Evolutionary conservation across 2,797 vertebrate genomes (phyloP), one percentile per base, ranked within the genome.

Genomic region (Propithecus deckenii): DNA sequence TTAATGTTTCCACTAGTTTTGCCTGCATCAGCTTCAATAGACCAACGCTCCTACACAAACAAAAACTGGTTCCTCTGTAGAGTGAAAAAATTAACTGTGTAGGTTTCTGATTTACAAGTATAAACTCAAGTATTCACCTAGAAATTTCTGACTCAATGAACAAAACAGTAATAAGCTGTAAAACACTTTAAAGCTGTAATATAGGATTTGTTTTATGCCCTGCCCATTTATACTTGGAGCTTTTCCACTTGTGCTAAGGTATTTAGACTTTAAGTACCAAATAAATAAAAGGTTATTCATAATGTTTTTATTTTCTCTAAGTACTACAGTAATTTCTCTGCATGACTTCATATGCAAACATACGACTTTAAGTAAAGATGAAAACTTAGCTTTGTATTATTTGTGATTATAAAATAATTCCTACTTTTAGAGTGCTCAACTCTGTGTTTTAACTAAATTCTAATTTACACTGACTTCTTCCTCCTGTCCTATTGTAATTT

Each of bases 241-340:
- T 94, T 89, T 86, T 59, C 50, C 15, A 65, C 57, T 46, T 79
- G 18, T 71, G 52, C 71, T 92, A 86, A 75, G 61, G 43, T 52
- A 93, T 67, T 91, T 94, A 75, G 79, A 89, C 18, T 91, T 86
- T 76, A 95, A 93, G 74, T 75, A 89, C 12, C 69, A 93, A 93
- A 96, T 91, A 89, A 92, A 96, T 86, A 91, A 72, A 96, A 38
- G 20, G 85, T 93, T 91, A 89, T 92, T 88, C 67, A 91, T 72
- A 43, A 86, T 65, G 69, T 52, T 95, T 91, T 79, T 52, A 86
- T 94, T 98, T 96, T 86, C 84, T 81, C 17, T 89, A 59, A 80
- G 41, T 30, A 86, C n/a, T 43, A 41, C 81, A 75, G 71, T 80
- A 92, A 87, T 97, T 88, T 86, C 23, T 89, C 30, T 72, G 35